phyloP scores from a whole-genome alignment of 2,113 vertebrate species.

The Mesitornis unicolor region DNA sequence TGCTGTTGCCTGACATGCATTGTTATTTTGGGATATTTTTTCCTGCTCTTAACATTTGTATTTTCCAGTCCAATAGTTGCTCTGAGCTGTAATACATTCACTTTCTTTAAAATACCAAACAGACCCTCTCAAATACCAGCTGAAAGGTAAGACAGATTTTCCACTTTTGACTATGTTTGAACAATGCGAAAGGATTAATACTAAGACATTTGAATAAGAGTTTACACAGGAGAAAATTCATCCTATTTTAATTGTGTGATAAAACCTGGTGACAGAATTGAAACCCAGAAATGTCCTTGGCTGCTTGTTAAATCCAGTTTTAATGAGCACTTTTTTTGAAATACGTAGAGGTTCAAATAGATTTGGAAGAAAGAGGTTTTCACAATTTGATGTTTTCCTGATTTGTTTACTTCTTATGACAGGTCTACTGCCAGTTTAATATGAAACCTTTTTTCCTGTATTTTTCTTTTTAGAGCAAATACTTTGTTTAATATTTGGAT shows the following conservation, averaged over 20 bases:
- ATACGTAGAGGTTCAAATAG: not conserved
- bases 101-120: not conserved
- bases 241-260: not conserved
- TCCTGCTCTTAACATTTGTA: not conserved
- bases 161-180: not conserved
- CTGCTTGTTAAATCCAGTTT: not conserved
- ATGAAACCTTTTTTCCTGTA: not conserved
- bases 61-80: not conserved
- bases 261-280: not conserved
- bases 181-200: not conserved
- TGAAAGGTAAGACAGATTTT: not conserved
- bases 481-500: slow-evolving; percentile 86
- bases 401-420: slow-evolving; percentile 26
- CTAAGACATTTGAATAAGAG: not conserved
- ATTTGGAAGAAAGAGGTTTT: slow-evolving; percentile 4
- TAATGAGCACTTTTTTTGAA: slow-evolving; percentile 36
- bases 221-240: not conserved
- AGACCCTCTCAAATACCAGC: not conserved
- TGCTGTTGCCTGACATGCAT: not conserved
- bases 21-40: not conserved
- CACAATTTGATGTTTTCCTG: not conserved
- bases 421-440: slow-evolving; percentile 24
- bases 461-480: slow-evolving; percentile 79
- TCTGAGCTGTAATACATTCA: not conserved
- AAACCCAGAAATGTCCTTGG: slow-evolving; percentile 4